These are phyloP conservation scores for Pandemis corylana DNA, from an alignment of 2,888 invertebrate species.

Conservation along the genomic window DNA sequence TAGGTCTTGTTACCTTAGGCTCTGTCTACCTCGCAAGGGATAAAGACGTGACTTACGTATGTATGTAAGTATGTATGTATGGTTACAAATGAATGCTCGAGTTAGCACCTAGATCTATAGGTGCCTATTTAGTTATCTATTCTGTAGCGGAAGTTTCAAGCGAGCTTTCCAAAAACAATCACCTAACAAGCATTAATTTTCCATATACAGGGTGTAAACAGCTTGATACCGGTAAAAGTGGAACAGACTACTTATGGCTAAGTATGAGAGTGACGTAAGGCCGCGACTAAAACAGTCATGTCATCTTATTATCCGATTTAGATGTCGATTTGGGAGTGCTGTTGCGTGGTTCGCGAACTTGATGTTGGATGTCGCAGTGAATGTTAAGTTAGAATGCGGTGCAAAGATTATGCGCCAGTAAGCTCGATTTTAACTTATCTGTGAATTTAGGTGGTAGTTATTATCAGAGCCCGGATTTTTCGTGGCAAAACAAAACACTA, in stretches of 20 bases:
- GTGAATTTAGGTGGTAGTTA: not conserved
- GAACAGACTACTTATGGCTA: conserved; percentile 39
- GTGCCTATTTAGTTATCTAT: not conserved
- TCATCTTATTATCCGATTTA: conserved; percentile 33
- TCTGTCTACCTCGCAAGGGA: too few species aligned
- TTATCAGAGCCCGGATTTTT: too few species aligned
- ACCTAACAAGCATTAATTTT: conserved; percentile 27
- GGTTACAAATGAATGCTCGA: too few species aligned
- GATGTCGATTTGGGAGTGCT: conserved; percentile 26
- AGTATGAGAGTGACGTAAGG: conserved; percentile 17
- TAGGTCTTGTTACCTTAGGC: too few species aligned
- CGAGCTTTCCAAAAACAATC: conserved; percentile 28
- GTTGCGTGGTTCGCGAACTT: conserved; percentile 6
- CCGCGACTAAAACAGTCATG: conserved; percentile 12
- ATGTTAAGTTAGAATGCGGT: not conserved
- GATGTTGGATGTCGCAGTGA: conserved; percentile 5
- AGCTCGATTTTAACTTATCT: not conserved
- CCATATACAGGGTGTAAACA: conserved; percentile 17
- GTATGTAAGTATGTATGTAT: too few species aligned
- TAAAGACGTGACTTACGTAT: too few species aligned
- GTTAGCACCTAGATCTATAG: too few species aligned
- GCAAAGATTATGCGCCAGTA: conserved; percentile 12
- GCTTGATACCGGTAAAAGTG: conserved; percentile 44
- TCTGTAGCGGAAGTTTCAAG: not conserved
- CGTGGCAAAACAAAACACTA: too few species aligned